Conservation (phyloP, 2,888 invertebrate species). For the Ellobium chinense region DNA sequence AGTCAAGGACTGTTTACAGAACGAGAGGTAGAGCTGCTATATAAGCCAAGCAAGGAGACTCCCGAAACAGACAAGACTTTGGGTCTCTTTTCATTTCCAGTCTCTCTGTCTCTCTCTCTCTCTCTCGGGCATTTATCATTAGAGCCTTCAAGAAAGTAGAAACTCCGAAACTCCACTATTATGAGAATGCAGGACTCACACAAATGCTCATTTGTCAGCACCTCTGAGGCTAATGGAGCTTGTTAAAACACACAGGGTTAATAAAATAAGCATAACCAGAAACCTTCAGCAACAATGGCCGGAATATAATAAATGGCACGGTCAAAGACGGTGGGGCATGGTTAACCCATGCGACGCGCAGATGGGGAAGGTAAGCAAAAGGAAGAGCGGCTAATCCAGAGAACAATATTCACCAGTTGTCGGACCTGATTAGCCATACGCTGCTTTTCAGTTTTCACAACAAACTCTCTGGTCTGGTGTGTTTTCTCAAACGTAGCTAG, state of each 20-base stretch:
- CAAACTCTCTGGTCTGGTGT: too few relatives aligned
- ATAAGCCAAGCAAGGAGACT: too few relatives aligned
- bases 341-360: not conserved
- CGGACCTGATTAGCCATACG: not conserved
- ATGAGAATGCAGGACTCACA: not conserved
- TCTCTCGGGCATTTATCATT: not conserved
- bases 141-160: not conserved
- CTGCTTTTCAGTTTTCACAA: not conserved
- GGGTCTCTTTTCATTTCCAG: not conserved
- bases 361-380: not conserved
- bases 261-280: not conserved
- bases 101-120: not conserved
- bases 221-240: not conserved
- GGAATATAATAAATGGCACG: not conserved
- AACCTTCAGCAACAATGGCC: not conserved
- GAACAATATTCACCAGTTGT: not conserved
- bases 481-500: too few relatives aligned
- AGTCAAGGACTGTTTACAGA: not conserved
- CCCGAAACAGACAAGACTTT: not conserved
- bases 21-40: not conserved
- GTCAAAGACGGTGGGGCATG: too few relatives aligned
- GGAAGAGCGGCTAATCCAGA: not conserved
- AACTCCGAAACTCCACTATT: not conserved
- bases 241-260: not conserved
- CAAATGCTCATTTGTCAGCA: not conserved